These are phyloP conservation scores for Volucella inanis DNA, from an alignment of 2,888 invertebrate species.

Conservation along the genomic window DNA sequence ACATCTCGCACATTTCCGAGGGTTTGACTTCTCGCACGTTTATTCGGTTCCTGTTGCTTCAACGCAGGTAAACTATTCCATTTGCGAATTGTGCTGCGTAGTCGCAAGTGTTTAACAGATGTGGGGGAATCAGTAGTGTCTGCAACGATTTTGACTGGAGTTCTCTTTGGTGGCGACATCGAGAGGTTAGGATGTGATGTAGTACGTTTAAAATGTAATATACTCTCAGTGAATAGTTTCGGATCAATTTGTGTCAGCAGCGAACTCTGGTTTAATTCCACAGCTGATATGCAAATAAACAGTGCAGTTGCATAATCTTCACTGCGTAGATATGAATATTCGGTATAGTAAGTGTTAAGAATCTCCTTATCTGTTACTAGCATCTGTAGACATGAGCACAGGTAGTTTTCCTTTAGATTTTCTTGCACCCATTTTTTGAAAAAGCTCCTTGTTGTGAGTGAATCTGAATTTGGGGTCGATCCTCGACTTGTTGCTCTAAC, in stretches of 20 bases:
- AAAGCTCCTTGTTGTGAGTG: slow-evolving; percentile 73
- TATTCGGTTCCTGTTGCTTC: slow-evolving; percentile 55
- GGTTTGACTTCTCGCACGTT: slow-evolving; percentile 60
- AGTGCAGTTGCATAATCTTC: slow-evolving; percentile 86
- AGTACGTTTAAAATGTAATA: slow-evolving; percentile 83
- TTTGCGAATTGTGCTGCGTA: slow-evolving; percentile 74
- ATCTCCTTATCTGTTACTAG: slow-evolving; percentile 86
- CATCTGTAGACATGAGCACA: slow-evolving; percentile 84
- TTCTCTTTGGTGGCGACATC: slow-evolving; percentile 76
- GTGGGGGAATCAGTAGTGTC: slow-evolving; percentile 15
- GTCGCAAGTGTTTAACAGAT: slow-evolving; percentile 8
- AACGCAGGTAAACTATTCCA: slow-evolving; percentile 76
- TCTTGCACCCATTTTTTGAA: slow-evolving; percentile 78
- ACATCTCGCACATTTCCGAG: slow-evolving; percentile 39
- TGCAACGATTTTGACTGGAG: slow-evolving; percentile 39
- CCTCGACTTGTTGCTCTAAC: slow-evolving; percentile 17
- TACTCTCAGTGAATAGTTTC: slow-evolving; percentile 81
- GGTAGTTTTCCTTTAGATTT: slow-evolving; percentile 76
- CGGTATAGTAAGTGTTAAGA: slow-evolving; percentile 85
- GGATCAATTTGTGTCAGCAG: slow-evolving; percentile 86
- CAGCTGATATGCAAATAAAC: slow-evolving; percentile 86
- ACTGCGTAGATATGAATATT: slow-evolving; percentile 86
- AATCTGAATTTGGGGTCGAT: slow-evolving; percentile 4
- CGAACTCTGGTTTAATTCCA: slow-evolving; percentile 86
- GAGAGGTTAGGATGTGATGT: slow-evolving; percentile 85